Evolutionary conservation across 2,113 vertebrate species (phyloP).

Genomic region (Carassius auratus): DNA sequence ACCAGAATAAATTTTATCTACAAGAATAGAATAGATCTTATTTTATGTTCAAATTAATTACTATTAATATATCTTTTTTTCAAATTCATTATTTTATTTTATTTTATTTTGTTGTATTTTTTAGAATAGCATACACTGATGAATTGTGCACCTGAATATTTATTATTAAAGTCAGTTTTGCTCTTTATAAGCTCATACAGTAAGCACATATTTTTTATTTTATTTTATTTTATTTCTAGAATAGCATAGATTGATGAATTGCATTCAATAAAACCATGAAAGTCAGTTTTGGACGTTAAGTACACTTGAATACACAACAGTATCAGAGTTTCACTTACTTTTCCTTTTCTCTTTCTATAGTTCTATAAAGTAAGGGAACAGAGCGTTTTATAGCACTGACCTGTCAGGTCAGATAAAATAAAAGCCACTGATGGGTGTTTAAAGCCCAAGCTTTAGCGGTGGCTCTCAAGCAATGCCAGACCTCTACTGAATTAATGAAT

Average conservation of each 20-base stretch:
- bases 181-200: neutral
- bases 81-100: too few relatives aligned
- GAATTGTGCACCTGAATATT: neutral
- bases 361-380: neutral
- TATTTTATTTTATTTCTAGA: neutral
- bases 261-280: neutral
- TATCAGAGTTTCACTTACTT: conserved; percentile 3
- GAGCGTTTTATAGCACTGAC: conserved; percentile 11
- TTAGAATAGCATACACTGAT: neutral
- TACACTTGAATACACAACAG: neutral
- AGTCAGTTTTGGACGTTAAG: neutral
- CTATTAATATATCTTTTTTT: too few relatives aligned
- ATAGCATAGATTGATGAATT: neutral
- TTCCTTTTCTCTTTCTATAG: neutral
- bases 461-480: conserved; percentile 22
- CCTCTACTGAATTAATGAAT: conserved; percentile 41
- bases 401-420: conserved; percentile 38
- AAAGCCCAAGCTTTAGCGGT: neutral
- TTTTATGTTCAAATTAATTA: too few relatives aligned
- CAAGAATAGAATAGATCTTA: too few relatives aligned
- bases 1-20: too few relatives aligned
- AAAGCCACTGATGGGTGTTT: conserved; percentile 38
- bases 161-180: neutral
- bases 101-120: too few relatives aligned
- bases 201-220: neutral